Evolutionary conservation across 2,113 vertebrate genomes (phyloP).

Genomic region (Hippocampus mohnikei): DNA sequence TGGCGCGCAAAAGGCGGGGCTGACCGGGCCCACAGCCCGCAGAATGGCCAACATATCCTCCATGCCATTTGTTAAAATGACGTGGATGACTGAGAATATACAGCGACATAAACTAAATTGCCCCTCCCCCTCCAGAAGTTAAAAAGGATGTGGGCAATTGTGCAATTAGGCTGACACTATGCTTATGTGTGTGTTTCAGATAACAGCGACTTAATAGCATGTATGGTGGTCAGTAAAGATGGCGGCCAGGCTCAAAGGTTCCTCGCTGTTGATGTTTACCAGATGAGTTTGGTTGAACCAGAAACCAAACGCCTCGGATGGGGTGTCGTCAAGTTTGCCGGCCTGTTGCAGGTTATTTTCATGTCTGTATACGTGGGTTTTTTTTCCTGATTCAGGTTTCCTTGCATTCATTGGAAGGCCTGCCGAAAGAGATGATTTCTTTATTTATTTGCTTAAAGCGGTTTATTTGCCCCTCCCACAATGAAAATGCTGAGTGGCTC

Average conservation of each 20-base stretch:
- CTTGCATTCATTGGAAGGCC: background rate
- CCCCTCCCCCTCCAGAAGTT: no score
- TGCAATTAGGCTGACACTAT: background rate
- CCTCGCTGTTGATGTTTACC: slow-evolving; percentile 94
- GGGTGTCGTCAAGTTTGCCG: slow-evolving; percentile 97
- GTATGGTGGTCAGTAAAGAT: slow-evolving; percentile 93
- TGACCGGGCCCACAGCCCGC: no score
- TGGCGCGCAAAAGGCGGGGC: no score
- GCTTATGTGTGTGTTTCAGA: slow-evolving; percentile 69
- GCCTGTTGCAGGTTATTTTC: slow-evolving; percentile 82
- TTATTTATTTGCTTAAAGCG: no score
- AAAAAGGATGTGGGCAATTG: background rate
- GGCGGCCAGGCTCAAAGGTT: slow-evolving; percentile 90
- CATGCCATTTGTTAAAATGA: no score
- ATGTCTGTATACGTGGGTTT: background rate
- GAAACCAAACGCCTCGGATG: slow-evolving; percentile 92
- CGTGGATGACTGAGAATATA: no score
- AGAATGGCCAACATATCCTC: no score
- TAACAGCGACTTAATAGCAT: slow-evolving; percentile 96
- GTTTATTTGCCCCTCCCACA: no score
- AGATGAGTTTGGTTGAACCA: slow-evolving; percentile 97
- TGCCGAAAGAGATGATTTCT: no score
- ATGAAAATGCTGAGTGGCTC: no score
- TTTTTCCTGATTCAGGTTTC: background rate
- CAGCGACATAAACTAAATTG: no score